phyloP scores from a whole-genome alignment of 2,888 invertebrate genomes.

The Ectropis crepuscularia region DNA sequence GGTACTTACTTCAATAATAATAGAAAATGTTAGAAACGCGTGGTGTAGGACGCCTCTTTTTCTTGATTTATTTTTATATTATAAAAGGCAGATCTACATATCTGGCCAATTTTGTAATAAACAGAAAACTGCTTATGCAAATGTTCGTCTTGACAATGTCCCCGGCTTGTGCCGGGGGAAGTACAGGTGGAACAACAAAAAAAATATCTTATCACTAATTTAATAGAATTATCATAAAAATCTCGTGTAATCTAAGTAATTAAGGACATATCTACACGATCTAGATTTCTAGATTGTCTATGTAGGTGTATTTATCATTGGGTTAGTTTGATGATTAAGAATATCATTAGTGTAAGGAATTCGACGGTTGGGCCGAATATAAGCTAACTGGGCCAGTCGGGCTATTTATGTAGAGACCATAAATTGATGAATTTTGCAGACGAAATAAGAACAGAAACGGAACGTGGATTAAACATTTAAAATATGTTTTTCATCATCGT shows the following conservation, averaged over 20 bases:
- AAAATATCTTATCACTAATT: background rate
- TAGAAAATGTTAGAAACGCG: too few relatives aligned
- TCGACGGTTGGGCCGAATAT: background rate
- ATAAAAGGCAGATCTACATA: too few relatives aligned
- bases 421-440: background rate
- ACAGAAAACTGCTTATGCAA: too few relatives aligned
- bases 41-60: too few relatives aligned
- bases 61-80: too few relatives aligned
- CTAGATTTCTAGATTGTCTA: slow-evolving; percentile 10
- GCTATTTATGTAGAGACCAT: background rate
- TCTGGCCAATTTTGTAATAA: too few relatives aligned
- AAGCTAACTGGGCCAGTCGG: slow-evolving; percentile 6
- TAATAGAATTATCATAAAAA: slow-evolving; percentile 2
- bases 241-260: slow-evolving; percentile 17
- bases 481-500: too few relatives aligned
- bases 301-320: slow-evolving; percentile 17
- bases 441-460: background rate
- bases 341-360: slow-evolving; percentile 8
- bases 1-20: too few relatives aligned
- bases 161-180: too few relatives aligned
- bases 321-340: slow-evolving; percentile 4
- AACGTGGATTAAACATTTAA: too few relatives aligned
- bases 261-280: slow-evolving; percentile 18
- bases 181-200: too few relatives aligned
- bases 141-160: too few relatives aligned